Evolutionary conservation across 2,888 invertebrate species (phyloP).

Genomic region (Drosophila pseudotalamancana): DNA sequence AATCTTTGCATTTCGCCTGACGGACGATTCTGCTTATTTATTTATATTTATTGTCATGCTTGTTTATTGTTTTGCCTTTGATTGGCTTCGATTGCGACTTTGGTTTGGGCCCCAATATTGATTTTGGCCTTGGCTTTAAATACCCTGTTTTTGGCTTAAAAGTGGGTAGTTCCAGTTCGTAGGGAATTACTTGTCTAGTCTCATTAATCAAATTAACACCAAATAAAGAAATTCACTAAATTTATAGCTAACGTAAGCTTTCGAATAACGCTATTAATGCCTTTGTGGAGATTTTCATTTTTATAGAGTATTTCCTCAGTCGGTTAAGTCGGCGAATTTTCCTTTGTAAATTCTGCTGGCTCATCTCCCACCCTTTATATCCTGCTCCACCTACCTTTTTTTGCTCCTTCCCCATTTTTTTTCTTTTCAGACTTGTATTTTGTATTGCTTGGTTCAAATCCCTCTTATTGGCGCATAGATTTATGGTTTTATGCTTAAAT

Average conservation of each 20-base stretch:
- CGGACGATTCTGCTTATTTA: constrained; percentile 53
- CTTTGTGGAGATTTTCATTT: no score
- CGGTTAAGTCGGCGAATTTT: constrained; percentile 1
- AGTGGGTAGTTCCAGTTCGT: not conserved
- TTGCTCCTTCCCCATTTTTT: not conserved
- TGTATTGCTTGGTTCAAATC: constrained; percentile 39
- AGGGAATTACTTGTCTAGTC: no score
- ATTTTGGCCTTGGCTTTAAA: constrained; percentile 35
- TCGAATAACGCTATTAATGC: no score
- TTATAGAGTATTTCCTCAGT: no score
- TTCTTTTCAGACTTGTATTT: constrained; percentile 22
- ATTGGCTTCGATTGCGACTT: constrained; percentile 51
- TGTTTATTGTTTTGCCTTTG: constrained; percentile 75
- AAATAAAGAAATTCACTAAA: no score
- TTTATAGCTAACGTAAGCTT: no score
- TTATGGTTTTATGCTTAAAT: constrained; percentile 70
- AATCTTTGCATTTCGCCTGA: constrained; percentile 45
- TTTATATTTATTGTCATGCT: constrained; percentile 76
- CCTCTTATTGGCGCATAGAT: constrained; percentile 60
- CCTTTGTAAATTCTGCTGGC: constrained; percentile 34
- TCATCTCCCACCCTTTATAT: constrained; percentile 25
- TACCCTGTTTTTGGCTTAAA: not conserved
- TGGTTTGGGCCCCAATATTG: constrained; percentile 14
- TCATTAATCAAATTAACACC: not conserved
- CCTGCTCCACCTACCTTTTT: not conserved